Conservation (phyloP, 2,797 vertebrate species). For the Schizothorax lantsangensis region DNA sequence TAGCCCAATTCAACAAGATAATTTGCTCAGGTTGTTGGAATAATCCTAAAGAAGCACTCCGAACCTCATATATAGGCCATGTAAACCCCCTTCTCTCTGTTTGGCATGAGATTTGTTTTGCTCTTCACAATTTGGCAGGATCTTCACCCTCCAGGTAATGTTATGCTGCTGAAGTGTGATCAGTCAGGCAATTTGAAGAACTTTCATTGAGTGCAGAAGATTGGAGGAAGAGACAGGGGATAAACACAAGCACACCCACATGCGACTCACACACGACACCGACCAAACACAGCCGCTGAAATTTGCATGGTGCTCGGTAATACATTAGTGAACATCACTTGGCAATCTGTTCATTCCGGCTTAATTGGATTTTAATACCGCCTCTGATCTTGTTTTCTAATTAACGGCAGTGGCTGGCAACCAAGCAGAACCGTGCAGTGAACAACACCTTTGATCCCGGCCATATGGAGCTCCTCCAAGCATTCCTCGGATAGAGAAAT, state of each 20-base stretch:
- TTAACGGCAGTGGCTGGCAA: conserved; percentile 86
- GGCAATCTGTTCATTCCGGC: conserved; percentile 99
- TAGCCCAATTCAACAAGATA: conserved; percentile 57
- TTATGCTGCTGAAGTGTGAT: conserved; percentile 53
- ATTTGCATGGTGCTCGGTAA: conserved; percentile 99
- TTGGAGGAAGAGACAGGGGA: conserved; percentile 49
- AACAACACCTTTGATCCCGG: conserved; percentile 87
- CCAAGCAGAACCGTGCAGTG: conserved; percentile 85
- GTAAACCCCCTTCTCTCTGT: conserved; percentile 47
- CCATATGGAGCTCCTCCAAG: conserved; percentile 87
- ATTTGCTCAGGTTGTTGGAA: conserved; percentile 56
- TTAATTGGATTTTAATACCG: conserved; percentile 90
- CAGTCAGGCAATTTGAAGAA: conserved; percentile 61
- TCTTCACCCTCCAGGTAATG: conserved; percentile 55
- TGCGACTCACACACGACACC: conserved; percentile 39
- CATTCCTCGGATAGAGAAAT: conserved; percentile 80
- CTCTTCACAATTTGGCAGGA: conserved; percentile 53
- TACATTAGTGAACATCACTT: conserved; percentile 99
- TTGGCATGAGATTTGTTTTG: conserved; percentile 50
- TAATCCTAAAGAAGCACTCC: conserved; percentile 54
- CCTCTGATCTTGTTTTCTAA: conserved; percentile 89
- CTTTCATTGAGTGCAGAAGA: conserved; percentile 53
- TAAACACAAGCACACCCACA: conserved; percentile 57
- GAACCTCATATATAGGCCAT: conserved; percentile 51
- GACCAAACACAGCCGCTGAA: conserved; percentile 83